phyloP scores from a whole-genome alignment of 2,113 vertebrate species.

The Halcyon senegalensis region DNA sequence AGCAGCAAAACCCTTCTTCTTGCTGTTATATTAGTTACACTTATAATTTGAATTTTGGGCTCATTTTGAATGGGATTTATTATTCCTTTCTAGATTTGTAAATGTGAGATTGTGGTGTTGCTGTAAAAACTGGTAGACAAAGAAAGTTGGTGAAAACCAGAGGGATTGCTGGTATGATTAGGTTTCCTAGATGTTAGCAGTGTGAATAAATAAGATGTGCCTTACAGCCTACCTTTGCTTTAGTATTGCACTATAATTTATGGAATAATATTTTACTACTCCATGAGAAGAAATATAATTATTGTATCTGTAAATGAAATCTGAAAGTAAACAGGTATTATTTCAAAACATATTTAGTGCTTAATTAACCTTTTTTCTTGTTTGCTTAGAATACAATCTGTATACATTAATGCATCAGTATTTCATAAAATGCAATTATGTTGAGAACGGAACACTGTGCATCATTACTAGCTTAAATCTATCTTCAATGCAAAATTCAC shows the following conservation, averaged over 20 bases:
- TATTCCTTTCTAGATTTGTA: background rate
- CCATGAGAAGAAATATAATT: background rate
- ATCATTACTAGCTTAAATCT: background rate
- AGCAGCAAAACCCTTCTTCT: background rate
- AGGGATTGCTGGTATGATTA: background rate
- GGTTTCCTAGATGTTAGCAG: background rate
- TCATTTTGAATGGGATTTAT: background rate
- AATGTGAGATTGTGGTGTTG: background rate
- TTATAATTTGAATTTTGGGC: background rate
- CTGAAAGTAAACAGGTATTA: slow-evolving; percentile 2
- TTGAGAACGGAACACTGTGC: background rate
- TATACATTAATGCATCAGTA: slow-evolving; percentile 3
- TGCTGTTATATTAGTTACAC: background rate
- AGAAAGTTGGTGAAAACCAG: background rate
- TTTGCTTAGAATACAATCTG: background rate
- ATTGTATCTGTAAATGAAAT: slow-evolving; percentile 21
- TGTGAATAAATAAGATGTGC: background rate
- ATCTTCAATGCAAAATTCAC: background rate
- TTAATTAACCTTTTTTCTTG: slow-evolving; percentile 26
- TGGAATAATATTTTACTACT: background rate
- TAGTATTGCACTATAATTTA: background rate
- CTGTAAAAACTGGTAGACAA: background rate
- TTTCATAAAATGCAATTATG: slow-evolving; percentile 23
- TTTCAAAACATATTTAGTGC: slow-evolving; percentile 22
- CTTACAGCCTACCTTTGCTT: background rate